These are phyloP conservation scores for Parazoanthus swiftii DNA, from an alignment of 92 coral and sea anemone genomes.

Conservation along the genomic window DNA sequence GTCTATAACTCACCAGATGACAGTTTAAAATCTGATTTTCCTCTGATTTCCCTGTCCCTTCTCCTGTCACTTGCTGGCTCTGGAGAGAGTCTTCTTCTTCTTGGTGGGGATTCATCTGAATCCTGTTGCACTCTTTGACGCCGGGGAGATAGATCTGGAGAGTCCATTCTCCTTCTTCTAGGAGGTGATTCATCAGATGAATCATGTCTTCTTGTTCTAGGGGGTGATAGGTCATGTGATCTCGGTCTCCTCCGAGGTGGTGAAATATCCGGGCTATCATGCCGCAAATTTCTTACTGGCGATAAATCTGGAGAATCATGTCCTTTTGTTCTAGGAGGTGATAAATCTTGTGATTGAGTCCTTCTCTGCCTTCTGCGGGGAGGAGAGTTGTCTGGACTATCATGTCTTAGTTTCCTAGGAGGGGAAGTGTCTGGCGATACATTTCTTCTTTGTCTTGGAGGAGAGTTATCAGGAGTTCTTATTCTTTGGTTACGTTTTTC, in stretches of 20 bases:
- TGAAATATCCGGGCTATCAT: slow-evolving; percentile 58
- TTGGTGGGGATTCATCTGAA: slow-evolving; percentile 61
- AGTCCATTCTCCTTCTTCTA: slow-evolving; percentile 51
- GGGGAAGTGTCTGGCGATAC: slow-evolving; percentile 54
- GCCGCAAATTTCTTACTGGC: slow-evolving; percentile 35
- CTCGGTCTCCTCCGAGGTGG: slow-evolving; percentile 46
- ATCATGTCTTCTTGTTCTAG: slow-evolving; percentile 37
- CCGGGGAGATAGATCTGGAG: slow-evolving; percentile 32
- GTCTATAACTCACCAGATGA: slow-evolving; percentile 45
- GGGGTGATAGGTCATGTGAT: slow-evolving; percentile 60
- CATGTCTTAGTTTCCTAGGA: slow-evolving; percentile 56
- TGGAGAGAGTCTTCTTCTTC: slow-evolving; percentile 36
- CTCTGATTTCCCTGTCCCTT: neutral
- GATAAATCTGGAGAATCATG: slow-evolving; percentile 41
- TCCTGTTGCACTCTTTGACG: slow-evolving; percentile 32
- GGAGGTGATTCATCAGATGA: slow-evolving; percentile 67
- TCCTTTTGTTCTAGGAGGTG: slow-evolving; percentile 49
- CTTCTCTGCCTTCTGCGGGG: slow-evolving; percentile 63
- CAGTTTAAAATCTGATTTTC: neutral
- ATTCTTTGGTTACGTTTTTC: slow-evolving; percentile 6
- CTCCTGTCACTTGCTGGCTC: neutral
- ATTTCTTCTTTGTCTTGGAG: slow-evolving; percentile 30
- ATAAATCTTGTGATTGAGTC: slow-evolving; percentile 58
- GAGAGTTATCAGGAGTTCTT: slow-evolving; percentile 33
- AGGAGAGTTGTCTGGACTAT: slow-evolving; percentile 80